phyloP scores from a whole-genome alignment of 2,888 invertebrate species.

The Tipula lateralis region DNA sequence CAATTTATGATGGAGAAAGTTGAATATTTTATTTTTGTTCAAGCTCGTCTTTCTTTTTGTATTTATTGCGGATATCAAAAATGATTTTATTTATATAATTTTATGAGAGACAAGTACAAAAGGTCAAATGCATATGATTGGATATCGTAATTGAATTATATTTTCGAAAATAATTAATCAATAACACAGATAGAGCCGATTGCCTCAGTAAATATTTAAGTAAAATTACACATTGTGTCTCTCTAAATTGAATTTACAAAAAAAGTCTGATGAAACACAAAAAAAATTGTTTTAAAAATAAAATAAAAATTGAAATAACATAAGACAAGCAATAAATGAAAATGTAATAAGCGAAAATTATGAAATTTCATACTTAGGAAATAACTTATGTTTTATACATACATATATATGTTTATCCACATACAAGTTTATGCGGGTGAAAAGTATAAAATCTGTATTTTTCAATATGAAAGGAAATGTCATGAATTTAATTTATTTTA shows the following conservation, averaged over 20 bases:
- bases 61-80: not conserved
- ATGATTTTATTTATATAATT: not conserved
- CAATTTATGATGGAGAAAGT: not conserved
- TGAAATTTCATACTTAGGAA: slow-evolving; percentile 29
- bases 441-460: slow-evolving; percentile 12
- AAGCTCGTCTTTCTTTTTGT: not conserved
- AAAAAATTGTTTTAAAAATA: slow-evolving; percentile 2
- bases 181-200: not conserved
- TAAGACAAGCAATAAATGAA: slow-evolving; percentile 27
- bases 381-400: slow-evolving; percentile 3
- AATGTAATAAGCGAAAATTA: slow-evolving; percentile 29
- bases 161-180: not conserved
- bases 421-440: slow-evolving; percentile 25
- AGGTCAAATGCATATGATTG: not conserved
- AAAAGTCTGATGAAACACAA: slow-evolving; percentile 26
- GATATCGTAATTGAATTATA: not conserved
- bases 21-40: not conserved
- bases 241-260: not conserved
- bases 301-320: slow-evolving; percentile 28
- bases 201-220: not conserved
- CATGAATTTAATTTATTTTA: slow-evolving; percentile 24
- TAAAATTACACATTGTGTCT: slow-evolving; percentile 26
- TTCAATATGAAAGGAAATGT: slow-evolving; percentile 2
- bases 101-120: not conserved
- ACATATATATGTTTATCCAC: not conserved